Evolutionary conservation across 2,888 invertebrate genomes (phyloP), one percentile per base, ranked within the genome.

Genomic region (Monoplex corrugatus): DNA sequence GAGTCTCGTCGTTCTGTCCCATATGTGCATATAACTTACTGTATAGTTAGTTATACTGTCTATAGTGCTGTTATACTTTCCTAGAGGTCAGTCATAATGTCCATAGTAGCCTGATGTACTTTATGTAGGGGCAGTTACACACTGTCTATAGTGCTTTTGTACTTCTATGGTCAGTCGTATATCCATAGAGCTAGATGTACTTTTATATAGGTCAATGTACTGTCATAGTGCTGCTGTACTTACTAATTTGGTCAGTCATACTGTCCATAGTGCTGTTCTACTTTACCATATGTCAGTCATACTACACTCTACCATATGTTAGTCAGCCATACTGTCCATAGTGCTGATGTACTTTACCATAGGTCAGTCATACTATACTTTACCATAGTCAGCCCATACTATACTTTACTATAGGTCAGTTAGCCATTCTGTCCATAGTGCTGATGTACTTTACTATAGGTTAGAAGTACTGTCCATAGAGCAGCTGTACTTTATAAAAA

Each of bases 311-410:
- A 57, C 8, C 19, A 19, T 50, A 50, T 8, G 50, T 50, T 19
- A 50, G 50, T 50, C 19, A 50, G 50, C 93, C n/a, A 19, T 50
- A 19, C 19, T 8, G 89, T 95, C 92, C 32, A 28, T 96, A 43
- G 92, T 91, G 82, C 95, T 96, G 91, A 92, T 96, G 75, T 96
- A 94, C 92, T 89, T n/a, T n/a, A 93, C 87, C 93, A 96, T 87
- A 92, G 50, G 50, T 50, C 50, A 50, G 50, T 50, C n/a, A n/a
- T n/a, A 19, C 19, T 50, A 8, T 50, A 19, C 50, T 50, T 13
- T 50, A 13, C 8, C 50, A 13, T 50, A 8, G 50, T n/a, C n/a
- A n/a, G 50, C 19, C 10, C 50, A 19, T 50, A 50, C 50, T 50
- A 13, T 19, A 50, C 13, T 10, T 50, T 50, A 50, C 50, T 13